Conservation (phyloP, 2,113 vertebrate species). For the Delphinapterus leucas region DNA sequence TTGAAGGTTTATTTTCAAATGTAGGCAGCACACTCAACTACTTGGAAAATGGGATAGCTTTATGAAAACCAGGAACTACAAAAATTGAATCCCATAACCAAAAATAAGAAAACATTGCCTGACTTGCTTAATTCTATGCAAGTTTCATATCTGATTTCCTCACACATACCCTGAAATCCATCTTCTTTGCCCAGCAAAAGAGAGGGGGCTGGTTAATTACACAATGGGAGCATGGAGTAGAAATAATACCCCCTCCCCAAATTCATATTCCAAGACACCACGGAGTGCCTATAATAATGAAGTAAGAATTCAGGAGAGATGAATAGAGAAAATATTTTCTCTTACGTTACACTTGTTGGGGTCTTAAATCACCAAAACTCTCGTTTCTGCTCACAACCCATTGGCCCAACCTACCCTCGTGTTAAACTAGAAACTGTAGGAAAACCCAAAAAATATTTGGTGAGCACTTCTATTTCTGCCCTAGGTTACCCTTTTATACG, state of each 20-base stretch:
- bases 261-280: not conserved
- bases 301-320: not conserved
- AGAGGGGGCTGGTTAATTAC: not conserved
- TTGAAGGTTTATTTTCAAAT: not conserved
- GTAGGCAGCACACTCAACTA: not conserved
- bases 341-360: not conserved
- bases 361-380: not conserved
- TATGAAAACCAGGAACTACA: not conserved
- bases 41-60: not conserved
- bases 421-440: not conserved
- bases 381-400: not conserved
- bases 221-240: not conserved
- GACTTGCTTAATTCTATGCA: not conserved
- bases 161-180: not conserved
- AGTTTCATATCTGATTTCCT: not conserved
- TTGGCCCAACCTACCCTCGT: rapidly evolving
- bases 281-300: not conserved
- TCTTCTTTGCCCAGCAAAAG: not conserved
- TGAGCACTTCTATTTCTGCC: not conserved
- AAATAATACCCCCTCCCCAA: not conserved
- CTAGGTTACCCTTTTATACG: not conserved
- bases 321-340: not conserved
- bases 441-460: not conserved
- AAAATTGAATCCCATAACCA: not conserved
- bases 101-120: not conserved